These are phyloP conservation scores for Psococerastis gibbosa DNA, from an alignment of 2,888 invertebrate genomes.

Conservation along the genomic window DNA sequence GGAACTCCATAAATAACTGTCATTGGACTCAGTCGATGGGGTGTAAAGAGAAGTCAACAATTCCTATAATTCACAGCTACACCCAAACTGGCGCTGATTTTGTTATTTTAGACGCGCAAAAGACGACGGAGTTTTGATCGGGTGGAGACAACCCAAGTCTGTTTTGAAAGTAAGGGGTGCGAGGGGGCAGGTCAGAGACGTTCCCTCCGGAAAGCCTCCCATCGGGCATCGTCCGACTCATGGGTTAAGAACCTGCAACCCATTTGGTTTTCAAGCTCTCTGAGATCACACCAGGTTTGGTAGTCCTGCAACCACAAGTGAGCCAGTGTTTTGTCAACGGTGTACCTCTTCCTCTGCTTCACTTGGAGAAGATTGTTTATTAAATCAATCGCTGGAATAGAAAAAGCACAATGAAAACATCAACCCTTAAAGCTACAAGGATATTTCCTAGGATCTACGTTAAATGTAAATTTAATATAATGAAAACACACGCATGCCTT, in stretches of 20 bases:
- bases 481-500: too few relatives aligned
- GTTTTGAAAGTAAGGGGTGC: not conserved
- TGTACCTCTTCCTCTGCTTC: slow-evolving; percentile 83
- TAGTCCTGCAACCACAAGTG: slow-evolving; percentile 95
- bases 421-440: too few relatives aligned
- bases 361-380: slow-evolving; percentile 96
- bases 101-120: not conserved
- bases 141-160: not conserved
- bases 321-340: slow-evolving; percentile 86
- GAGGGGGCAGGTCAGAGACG: slow-evolving; percentile 3
- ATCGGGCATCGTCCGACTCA: slow-evolving; percentile 82
- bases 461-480: too few relatives aligned
- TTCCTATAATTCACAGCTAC: too few relatives aligned
- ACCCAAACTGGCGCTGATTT: too few relatives aligned
- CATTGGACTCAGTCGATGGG: too few relatives aligned
- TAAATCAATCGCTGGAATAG: slow-evolving; percentile 76
- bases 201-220: slow-evolving; percentile 40
- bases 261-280: slow-evolving; percentile 55
- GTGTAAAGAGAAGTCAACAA: too few relatives aligned
- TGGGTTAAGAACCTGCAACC: slow-evolving; percentile 73
- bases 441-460: too few relatives aligned
- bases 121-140: slow-evolving; percentile 1
- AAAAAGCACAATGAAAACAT: slow-evolving; percentile 13
- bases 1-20: too few relatives aligned
- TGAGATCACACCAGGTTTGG: slow-evolving; percentile 87